These are phyloP conservation scores for Zoanthus sansibaricus DNA, from an alignment of 92 coral and sea anemone genomes.

Conservation along the genomic window DNA sequence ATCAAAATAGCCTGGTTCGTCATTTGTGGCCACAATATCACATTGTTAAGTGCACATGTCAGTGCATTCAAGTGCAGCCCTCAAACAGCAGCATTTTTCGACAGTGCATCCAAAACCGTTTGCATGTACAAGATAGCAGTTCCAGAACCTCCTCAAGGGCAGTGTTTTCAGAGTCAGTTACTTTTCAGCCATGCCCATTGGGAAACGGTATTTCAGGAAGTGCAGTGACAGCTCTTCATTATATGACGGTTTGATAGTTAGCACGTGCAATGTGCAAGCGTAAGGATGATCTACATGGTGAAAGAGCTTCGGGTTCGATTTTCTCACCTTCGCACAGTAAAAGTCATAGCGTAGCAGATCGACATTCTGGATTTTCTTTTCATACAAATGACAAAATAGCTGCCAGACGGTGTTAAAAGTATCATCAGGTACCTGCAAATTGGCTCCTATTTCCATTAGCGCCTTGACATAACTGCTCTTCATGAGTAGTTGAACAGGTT, in stretches of 20 bases:
- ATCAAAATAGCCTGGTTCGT: too few species aligned
- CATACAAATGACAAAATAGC: conserved; percentile 51
- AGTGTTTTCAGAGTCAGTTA: too few species aligned
- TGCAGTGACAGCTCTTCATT: too few species aligned
- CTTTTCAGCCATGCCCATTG: too few species aligned
- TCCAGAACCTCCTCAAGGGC: too few species aligned
- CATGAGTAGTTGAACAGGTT: conserved; percentile 52
- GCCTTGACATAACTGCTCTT: conserved; percentile 50
- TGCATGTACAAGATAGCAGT: too few species aligned
- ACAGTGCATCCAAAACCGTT: too few species aligned
- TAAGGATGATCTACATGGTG: conserved; percentile 57
- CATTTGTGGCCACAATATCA: too few species aligned
- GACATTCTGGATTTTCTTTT: conserved; percentile 45
- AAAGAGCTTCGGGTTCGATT: conserved; percentile 53
- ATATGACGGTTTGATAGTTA: not conserved
- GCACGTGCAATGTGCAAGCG: conserved; percentile 38
- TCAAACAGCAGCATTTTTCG: too few species aligned
- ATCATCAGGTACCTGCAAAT: conserved; percentile 48
- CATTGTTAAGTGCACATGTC: too few species aligned
- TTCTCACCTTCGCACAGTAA: not conserved
- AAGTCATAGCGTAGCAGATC: conserved; percentile 49
- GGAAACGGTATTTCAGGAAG: too few species aligned
- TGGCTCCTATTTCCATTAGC: conserved; percentile 44
- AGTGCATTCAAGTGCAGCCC: too few species aligned
- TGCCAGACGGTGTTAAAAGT: conserved; percentile 33